Percentiles rank a stretch among this genome's conserved stretches.
Evolutionary conservation across 2,797 vertebrate species (phyloP).

Genomic region (Glyptemys insculpta): DNA sequence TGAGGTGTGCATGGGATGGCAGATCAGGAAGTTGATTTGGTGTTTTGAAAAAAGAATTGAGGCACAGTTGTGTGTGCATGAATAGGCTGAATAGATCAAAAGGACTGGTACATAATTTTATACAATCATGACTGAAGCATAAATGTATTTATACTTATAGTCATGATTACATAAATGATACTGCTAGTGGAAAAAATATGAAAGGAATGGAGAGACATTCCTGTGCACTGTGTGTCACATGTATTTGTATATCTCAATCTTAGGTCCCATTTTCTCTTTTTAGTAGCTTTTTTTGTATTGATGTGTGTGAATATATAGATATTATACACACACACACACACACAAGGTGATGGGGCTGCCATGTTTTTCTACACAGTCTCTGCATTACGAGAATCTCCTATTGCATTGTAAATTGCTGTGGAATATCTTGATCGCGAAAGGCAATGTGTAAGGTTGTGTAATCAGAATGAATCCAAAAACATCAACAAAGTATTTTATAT

Average conservation of each 20-base stretch:
- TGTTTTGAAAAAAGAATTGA: background rate
- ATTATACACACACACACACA: accelerated
- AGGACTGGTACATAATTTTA: background rate
- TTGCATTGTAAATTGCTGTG: background rate
- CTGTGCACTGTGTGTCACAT: background rate
- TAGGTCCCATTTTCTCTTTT: background rate
- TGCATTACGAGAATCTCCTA: background rate
- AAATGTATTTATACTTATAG: background rate
- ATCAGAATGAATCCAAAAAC: background rate
- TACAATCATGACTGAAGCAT: background rate
- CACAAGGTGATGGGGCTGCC: background rate
- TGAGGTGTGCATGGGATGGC: background rate
- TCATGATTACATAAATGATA: background rate
- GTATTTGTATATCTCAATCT: background rate
- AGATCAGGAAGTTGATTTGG: background rate
- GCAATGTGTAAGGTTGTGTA: background rate
- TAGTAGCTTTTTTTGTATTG: background rate
- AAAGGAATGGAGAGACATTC: background rate
- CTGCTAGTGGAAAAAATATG: background rate
- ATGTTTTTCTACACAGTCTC: background rate
- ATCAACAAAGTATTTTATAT: background rate
- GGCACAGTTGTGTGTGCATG: background rate
- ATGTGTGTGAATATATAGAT: background rate
- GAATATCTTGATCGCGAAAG: background rate
- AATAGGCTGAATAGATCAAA: background rate